A percentile compares a stretch with the other conserved stretches of the same genome.
phyloP scores from a whole-genome alignment of 30 jellyfish, hydroid and myxozoan genomes.

The Hydractinia symbiolongicarpus region DNA sequence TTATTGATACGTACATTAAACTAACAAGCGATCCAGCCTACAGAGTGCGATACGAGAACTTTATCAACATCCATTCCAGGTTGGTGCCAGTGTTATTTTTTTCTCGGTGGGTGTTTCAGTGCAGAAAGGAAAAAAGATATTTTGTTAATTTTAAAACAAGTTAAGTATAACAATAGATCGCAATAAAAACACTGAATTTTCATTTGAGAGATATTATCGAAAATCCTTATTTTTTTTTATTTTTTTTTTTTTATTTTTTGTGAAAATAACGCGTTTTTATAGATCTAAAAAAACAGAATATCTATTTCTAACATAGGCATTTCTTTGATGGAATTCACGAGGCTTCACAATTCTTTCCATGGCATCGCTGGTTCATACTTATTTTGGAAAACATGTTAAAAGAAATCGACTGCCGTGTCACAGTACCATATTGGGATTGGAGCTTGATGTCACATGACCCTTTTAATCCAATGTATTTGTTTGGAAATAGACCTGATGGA shows the following conservation, averaged over 20 bases:
- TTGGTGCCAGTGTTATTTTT: slow-evolving; percentile 16
- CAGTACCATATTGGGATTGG: slow-evolving; percentile 81
- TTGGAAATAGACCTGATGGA: slow-evolving; percentile 35
- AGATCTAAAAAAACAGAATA: background rate
- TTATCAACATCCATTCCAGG: slow-evolving; percentile 31
- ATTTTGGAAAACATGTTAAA: slow-evolving; percentile 45
- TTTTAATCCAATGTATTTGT: slow-evolving; percentile 41
- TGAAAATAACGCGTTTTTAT: background rate
- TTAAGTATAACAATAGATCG: background rate
- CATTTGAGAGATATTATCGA: background rate
- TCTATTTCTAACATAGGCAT: background rate
- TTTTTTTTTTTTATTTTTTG: too few relatives aligned
- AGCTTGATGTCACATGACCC: slow-evolving; percentile 61
- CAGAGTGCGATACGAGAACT: slow-evolving; percentile 28
- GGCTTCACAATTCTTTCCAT: slow-evolving; percentile 47
- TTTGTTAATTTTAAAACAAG: too few relatives aligned
- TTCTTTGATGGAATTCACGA: slow-evolving; percentile 46
- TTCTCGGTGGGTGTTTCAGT: slow-evolving; percentile 24
- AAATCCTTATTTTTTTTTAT: background rate
- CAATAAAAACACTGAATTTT: background rate
- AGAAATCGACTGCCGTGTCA: slow-evolving; percentile 51
- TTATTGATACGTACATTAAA: slow-evolving; percentile 30
- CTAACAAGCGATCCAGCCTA: slow-evolving; percentile 29
- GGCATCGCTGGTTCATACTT: slow-evolving; percentile 75
- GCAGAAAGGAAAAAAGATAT: too few relatives aligned